These are phyloP conservation scores for Lobophora halterata DNA, from an alignment of 2,888 invertebrate species.

Conservation along the genomic window DNA sequence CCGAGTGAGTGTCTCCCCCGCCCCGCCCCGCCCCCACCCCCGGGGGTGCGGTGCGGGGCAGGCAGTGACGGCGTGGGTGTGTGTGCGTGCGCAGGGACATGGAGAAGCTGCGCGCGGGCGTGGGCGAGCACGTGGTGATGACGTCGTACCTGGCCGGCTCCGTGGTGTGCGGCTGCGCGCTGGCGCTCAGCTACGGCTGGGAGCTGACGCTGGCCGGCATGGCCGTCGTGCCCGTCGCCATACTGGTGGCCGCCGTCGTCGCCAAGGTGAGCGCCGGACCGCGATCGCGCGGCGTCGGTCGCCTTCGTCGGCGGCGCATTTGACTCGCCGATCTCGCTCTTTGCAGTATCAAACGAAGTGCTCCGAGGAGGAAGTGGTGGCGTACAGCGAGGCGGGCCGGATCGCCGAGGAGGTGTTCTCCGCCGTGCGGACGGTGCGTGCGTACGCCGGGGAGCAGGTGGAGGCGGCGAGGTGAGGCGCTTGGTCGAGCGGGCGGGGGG, in stretches of 20 bases:
- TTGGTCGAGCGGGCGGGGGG: conserved; percentile 44
- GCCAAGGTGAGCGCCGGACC: conserved; percentile 80
- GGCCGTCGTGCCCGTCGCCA: conserved; percentile 87
- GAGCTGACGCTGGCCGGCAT: conserved; percentile 89
- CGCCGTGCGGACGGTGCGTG: conserved; percentile 71
- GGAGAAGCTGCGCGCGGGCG: conserved; percentile 88
- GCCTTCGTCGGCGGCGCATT: background rate
- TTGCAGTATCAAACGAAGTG: conserved; percentile 82
- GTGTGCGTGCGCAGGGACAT: conserved; percentile 79
- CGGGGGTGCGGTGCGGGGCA: too few species aligned
- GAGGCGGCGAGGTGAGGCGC: conserved; percentile 74
- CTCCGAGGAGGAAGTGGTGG: conserved; percentile 81
- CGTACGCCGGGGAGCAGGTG: conserved; percentile 82
- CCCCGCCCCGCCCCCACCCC: background rate
- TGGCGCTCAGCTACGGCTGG: conserved; percentile 91
- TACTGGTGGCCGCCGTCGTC: conserved; percentile 85
- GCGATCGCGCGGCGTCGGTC: background rate
- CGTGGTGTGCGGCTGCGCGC: conserved; percentile 83
- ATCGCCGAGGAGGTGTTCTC: conserved; percentile 88
- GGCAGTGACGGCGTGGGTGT: background rate
- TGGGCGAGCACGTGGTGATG: conserved; percentile 90
- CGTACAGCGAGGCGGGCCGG: conserved; percentile 87
- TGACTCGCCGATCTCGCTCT: background rate
- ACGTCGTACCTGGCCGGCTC: conserved; percentile 86
- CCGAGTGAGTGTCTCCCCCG: conserved; percentile 80